Base-by-base conservation (phyloP, 2,113 vertebrate genomes). In the Oostethus manadensis region DNA sequence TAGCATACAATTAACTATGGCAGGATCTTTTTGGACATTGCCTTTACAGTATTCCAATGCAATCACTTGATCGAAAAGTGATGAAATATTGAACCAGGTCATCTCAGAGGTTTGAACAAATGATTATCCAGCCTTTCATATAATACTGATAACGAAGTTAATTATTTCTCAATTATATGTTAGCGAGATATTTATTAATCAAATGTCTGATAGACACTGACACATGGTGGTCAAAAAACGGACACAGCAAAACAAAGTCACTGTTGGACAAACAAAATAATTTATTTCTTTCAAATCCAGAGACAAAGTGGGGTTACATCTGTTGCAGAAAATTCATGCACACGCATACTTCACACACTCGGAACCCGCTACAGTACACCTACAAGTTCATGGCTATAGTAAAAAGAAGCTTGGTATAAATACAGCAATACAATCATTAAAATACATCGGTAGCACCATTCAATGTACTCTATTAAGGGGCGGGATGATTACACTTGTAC, bases 261-360 rank as follows among this genome's bases (percentile, higher is more conserved):
- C 4, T 4, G 6, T 58, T 47, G 53, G 57, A 80, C 68, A 76
- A 74, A 84, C 58, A 73, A 73, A 86, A 86, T 86, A 80, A 87
- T 87, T 82, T 85, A 86, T 84, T 71, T 57, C 61, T 76, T 71
- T 79, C 20, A 84, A 79, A 83, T 73, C 26, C 65, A 84, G 70
- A 83, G 66, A 62, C 63, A 75, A 59, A 77, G 58, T 79, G 66
- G 79, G 77, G 64, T 83, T 80, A 81, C 74, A 74, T 70, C 59
- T 61, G 70, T 73, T 71, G 62, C 70, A 78, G 57, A 73, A 70
- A 64, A 64, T 51, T 76, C 53, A 66, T 69, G 58, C 67, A 64
- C 74, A 73, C 38, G 14, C 13, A 14, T 14, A 13, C 69, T 65
- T 78, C 43, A 77, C 51, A 68, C 70, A 76, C 56, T 78, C 63